Percentiles rank a stretch among this genome's conserved stretches.
Conservation (phyloP, 2,113 vertebrate species). For the Myiagra hebetior region DNA sequence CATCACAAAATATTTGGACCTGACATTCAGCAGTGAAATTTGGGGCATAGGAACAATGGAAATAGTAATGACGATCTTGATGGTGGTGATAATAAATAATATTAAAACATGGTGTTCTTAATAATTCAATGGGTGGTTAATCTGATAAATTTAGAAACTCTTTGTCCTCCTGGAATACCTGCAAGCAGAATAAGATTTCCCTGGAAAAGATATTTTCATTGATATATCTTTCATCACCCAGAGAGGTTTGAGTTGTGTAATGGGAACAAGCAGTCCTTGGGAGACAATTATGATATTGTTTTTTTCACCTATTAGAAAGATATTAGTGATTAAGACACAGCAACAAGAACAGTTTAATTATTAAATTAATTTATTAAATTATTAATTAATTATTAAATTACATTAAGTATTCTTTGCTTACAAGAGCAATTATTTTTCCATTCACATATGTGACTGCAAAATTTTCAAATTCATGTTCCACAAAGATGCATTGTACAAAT, state of each 20-base stretch:
- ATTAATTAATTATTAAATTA: no score
- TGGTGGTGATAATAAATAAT: not conserved
- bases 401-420: not conserved
- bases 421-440: not conserved
- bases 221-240: not conserved
- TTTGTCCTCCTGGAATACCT: not conserved
- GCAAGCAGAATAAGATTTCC: not conserved
- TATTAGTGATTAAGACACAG: not conserved
- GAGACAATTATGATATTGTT: not conserved
- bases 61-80: not conserved
- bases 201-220: not conserved
- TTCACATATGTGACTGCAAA: not conserved
- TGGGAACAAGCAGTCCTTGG: not conserved
- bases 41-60: not conserved
- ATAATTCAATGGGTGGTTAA: not conserved
- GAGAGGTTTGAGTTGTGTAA: not conserved
- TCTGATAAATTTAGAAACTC: not conserved
- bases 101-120: not conserved
- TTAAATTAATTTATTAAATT: no score
- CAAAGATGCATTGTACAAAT: not conserved
- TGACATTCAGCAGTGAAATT: not conserved
- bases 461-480: not conserved
- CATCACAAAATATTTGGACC: not conserved
- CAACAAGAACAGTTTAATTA: not conserved
- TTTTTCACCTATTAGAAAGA: not conserved